Evolutionary conservation across 2,113 vertebrate species (phyloP).

Genomic region (Tringa solitaria): DNA sequence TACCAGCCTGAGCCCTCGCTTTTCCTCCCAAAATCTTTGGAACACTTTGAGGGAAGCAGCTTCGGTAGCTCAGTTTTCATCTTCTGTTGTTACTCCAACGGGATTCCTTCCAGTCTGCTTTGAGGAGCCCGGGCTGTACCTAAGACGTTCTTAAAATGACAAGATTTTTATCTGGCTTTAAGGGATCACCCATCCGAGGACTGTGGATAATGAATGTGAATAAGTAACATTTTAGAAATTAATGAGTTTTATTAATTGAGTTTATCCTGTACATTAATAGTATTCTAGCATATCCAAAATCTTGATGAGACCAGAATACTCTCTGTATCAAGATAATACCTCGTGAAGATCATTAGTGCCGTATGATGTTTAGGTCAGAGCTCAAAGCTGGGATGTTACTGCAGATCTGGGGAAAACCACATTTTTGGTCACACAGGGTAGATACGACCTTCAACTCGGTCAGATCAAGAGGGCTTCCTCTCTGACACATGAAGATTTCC

Average conservation of each 20-base stretch:
- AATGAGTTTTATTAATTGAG: slow-evolving; percentile 11
- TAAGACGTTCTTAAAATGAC: not conserved
- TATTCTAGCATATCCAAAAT: not conserved
- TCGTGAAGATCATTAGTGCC: not conserved
- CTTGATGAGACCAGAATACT: not conserved
- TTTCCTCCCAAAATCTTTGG: not conserved
- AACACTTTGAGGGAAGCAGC: fast-evolving
- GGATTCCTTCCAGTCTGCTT: not conserved
- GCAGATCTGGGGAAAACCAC: not conserved
- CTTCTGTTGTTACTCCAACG: not conserved
- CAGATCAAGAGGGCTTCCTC: not conserved
- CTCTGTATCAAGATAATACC: not conserved
- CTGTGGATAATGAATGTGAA: not conserved
- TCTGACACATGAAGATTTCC: not conserved
- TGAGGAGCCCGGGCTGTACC: not conserved
- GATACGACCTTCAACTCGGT: not conserved
- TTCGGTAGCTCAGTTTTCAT: fast-evolving
- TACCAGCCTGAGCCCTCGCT: not conserved
- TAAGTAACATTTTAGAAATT: slow-evolving; percentile 9
- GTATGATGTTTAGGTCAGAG: not conserved
- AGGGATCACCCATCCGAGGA: not conserved
- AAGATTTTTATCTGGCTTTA: not conserved
- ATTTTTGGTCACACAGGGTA: not conserved
- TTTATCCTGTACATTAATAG: not conserved
- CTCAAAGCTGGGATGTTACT: not conserved